Evolutionary conservation across 2,888 invertebrate genomes (phyloP).

Genomic region (Pristionchus arcanus): DNA sequence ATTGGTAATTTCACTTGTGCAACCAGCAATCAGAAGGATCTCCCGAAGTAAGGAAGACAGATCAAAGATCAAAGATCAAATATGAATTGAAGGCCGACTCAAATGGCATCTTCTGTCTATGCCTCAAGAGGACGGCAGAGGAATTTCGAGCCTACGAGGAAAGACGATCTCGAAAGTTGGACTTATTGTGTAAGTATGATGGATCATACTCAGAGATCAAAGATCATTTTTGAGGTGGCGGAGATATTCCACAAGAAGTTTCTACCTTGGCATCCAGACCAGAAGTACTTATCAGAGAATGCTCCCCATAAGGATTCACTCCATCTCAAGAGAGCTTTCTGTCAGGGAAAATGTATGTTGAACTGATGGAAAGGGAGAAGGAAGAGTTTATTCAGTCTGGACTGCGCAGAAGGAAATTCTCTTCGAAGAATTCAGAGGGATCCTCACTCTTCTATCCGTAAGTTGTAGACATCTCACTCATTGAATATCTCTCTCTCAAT

Average conservation of each 20-base stretch:
- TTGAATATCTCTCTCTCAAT: background rate
- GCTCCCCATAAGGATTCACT: background rate
- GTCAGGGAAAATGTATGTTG: constrained; percentile 9
- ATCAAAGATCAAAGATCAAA: background rate
- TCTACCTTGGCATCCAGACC: background rate
- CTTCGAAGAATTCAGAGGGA: constrained; percentile 9
- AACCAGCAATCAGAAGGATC: background rate
- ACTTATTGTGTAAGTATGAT: background rate
- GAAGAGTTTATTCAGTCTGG: background rate
- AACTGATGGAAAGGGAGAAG: background rate
- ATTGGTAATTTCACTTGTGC: constrained; percentile 6
- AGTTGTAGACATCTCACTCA: background rate
- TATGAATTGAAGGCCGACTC: background rate
- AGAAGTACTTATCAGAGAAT: constrained; percentile 5
- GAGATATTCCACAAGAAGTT: constrained; percentile 26
- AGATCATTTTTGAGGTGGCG: background rate
- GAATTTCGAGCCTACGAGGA: constrained; percentile 12
- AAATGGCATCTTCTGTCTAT: background rate
- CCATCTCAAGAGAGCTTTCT: constrained; percentile 10
- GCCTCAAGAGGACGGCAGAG: constrained; percentile 5
- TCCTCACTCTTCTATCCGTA: background rate
- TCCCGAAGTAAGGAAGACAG: background rate
- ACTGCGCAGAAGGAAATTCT: background rate
- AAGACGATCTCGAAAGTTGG: constrained; percentile 35
- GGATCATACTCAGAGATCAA: background rate